Conservation (phyloP, 2,113 vertebrate genomes). For the Ancistrus triradiatus region DNA sequence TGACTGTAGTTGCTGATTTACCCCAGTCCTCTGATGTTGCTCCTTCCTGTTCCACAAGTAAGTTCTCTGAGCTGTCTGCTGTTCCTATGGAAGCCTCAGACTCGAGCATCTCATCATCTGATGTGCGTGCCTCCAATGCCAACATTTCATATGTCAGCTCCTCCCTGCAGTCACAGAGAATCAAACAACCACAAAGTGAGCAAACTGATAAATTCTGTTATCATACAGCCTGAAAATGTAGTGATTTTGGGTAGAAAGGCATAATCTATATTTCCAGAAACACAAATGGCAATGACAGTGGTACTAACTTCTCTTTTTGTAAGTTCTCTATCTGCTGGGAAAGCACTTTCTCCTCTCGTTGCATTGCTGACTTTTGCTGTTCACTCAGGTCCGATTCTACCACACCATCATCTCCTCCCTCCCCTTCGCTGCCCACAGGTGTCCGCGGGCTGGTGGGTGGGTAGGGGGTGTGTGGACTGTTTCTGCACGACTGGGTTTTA, state of each 20-base stretch:
- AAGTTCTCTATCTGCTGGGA: slow-evolving; percentile 88
- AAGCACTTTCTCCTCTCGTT: slow-evolving; percentile 87
- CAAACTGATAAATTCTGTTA: too few species aligned
- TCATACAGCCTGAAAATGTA: too few species aligned
- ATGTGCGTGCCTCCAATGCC: slow-evolving; percentile 82
- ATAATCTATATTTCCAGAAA: too few species aligned
- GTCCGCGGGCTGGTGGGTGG: slow-evolving; percentile 70
- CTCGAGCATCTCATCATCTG: slow-evolving; percentile 88
- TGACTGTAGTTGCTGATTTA: slow-evolving; percentile 41
- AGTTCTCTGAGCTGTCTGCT: slow-evolving; percentile 88
- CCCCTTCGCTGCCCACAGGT: slow-evolving; percentile 65
- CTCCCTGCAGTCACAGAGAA: slow-evolving; percentile 70
- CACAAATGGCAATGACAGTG: not conserved
- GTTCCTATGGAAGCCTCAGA: slow-evolving; percentile 91
- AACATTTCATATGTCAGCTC: slow-evolving; percentile 92
- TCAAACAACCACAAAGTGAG: too few species aligned
- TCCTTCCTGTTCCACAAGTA: slow-evolving; percentile 81
- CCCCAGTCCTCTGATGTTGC: slow-evolving; percentile 72
- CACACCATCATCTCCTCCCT: slow-evolving; percentile 64
- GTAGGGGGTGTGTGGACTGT: slow-evolving; percentile 61
- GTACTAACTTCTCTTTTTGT: slow-evolving; percentile 89
- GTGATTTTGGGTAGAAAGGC: too few species aligned
- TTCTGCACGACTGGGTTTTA: slow-evolving; percentile 70
- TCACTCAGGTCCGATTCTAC: slow-evolving; percentile 73
- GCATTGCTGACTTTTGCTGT: slow-evolving; percentile 85